phyloP scores from a whole-genome alignment of 2,113 vertebrate species.

The Chamaetylas fuelleborni region DNA sequence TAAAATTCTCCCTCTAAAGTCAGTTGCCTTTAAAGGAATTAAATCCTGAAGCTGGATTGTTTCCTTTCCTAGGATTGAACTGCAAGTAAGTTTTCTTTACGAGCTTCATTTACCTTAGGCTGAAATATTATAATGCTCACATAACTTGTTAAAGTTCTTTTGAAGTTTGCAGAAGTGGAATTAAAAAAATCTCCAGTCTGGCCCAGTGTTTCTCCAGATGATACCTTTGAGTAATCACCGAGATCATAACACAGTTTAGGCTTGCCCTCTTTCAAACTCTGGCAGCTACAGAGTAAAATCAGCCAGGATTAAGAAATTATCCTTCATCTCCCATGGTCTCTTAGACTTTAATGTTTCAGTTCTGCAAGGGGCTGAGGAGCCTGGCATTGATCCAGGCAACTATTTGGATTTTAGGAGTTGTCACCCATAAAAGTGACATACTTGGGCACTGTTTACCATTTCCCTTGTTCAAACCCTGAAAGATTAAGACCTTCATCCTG shows the following conservation, averaged over 20 bases:
- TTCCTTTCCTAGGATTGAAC: neutral
- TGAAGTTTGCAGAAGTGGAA: neutral
- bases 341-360: neutral
- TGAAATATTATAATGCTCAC: neutral
- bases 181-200: neutral
- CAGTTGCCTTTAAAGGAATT: neutral
- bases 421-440: neutral
- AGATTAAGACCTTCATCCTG: neutral
- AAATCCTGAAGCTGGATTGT: neutral
- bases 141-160: neutral
- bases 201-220: neutral
- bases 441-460: neutral
- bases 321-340: neutral
- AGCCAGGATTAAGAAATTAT: neutral
- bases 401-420: neutral
- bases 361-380: neutral
- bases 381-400: neutral
- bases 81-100: neutral
- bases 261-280: neutral
- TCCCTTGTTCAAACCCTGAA: neutral
- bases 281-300: neutral
- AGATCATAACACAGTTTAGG: neutral
- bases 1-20: neutral
- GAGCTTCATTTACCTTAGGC: neutral
- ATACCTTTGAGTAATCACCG: neutral